A percentile compares a stretch with the other conserved stretches of the same genome.
phyloP scores from a whole-genome alignment of 2,797 vertebrate species.

The Halcyon leucocephala region DNA sequence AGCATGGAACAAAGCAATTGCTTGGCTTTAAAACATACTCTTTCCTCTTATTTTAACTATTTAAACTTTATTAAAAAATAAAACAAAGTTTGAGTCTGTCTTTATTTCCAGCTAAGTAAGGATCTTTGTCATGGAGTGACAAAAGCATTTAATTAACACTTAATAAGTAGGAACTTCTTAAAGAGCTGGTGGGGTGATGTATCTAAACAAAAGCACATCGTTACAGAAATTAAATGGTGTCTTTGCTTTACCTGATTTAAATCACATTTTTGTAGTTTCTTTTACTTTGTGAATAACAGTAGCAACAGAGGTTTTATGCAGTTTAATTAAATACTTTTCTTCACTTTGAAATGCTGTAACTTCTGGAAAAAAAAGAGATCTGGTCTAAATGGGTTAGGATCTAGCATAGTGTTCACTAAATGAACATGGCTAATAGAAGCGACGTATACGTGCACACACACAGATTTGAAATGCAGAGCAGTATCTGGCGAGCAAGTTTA shows the following conservation, averaged over 20 bases:
- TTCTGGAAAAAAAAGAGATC: background rate
- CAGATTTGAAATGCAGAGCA: background rate
- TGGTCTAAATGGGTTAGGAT: background rate
- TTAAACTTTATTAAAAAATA: slow-evolving; percentile 75
- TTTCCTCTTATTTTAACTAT: slow-evolving; percentile 71
- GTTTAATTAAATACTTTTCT: background rate
- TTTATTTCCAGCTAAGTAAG: slow-evolving; percentile 56
- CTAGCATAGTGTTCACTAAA: background rate
- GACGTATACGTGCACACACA: accelerated
- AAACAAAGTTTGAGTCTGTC: slow-evolving; percentile 58
- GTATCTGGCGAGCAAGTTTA: background rate
- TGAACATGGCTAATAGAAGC: background rate
- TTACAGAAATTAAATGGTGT: background rate
- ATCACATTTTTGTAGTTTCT: background rate
- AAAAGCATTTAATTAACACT: background rate
- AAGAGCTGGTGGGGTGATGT: background rate
- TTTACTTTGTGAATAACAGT: background rate
- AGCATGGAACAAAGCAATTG: slow-evolving; percentile 56
- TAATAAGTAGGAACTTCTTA: background rate
- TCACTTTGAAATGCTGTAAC: background rate
- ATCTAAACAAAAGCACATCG: background rate
- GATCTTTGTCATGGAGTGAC: background rate
- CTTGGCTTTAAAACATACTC: slow-evolving; percentile 63
- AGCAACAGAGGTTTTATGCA: background rate
- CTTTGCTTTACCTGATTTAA: background rate